phyloP scores from a whole-genome alignment of 2,888 invertebrate genomes.

The Scaptomyza tumidula region DNA sequence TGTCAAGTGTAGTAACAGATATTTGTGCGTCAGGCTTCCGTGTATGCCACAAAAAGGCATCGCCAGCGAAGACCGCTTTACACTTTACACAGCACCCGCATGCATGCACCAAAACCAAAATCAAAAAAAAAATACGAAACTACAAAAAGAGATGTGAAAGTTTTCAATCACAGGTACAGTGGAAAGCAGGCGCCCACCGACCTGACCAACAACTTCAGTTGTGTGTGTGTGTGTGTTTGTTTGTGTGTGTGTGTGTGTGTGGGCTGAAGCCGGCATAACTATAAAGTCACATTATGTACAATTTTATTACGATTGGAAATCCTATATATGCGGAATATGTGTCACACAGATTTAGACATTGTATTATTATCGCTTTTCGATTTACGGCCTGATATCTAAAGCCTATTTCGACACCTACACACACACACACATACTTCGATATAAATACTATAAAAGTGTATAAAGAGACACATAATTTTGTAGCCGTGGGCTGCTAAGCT shows the following conservation, averaged over 20 bases:
- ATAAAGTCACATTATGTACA: slow-evolving; percentile 29
- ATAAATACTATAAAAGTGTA: too few relatives aligned
- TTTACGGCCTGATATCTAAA: slow-evolving; percentile 36
- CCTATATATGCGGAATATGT: slow-evolving; percentile 49
- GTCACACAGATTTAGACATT: slow-evolving; percentile 72
- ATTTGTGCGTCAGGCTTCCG: slow-evolving; percentile 56
- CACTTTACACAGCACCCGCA: slow-evolving; percentile 66
- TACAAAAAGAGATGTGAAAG: slow-evolving; percentile 67
- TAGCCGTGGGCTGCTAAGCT: slow-evolving; percentile 47
- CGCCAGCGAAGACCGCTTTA: slow-evolving; percentile 34
- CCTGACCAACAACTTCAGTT: slow-evolving; percentile 50
- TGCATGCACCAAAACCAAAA: slow-evolving; percentile 67
- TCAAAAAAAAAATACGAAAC: neutral
- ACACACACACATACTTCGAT: neutral
- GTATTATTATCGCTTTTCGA: slow-evolving; percentile 63
- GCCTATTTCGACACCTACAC: slow-evolving; percentile 67
- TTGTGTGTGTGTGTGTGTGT: slow-evolving; percentile 29
- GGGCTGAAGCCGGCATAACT: slow-evolving; percentile 28
- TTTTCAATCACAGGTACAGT: slow-evolving; percentile 61
- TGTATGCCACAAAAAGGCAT: slow-evolving; percentile 55
- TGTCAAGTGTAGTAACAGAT: slow-evolving; percentile 1
- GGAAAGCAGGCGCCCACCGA: slow-evolving; percentile 72
- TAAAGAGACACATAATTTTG: slow-evolving; percentile 51
- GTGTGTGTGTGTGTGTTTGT: slow-evolving; percentile 32
- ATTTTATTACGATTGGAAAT: slow-evolving; percentile 59